Evolutionary conservation across 2,888 invertebrate genomes (phyloP).

Genomic region (Marronus borbonicus): DNA sequence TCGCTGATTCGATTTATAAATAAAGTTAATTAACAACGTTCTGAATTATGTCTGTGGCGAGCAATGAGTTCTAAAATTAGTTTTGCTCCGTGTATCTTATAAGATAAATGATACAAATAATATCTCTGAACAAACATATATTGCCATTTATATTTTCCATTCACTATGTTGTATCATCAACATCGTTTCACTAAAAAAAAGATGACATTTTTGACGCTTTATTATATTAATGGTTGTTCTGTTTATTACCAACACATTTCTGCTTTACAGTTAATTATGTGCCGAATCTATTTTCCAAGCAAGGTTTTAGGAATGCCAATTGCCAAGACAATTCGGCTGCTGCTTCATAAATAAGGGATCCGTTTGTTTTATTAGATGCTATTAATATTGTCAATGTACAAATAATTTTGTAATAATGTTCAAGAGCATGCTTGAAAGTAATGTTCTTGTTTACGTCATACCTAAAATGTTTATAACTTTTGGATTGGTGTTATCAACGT

Average conservation of each 20-base stretch:
- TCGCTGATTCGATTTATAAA: slow-evolving; percentile 18
- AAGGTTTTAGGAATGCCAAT: not conserved
- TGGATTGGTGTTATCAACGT: too few species aligned
- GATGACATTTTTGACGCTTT: slow-evolving; percentile 2
- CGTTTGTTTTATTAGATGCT: slow-evolving; percentile 12
- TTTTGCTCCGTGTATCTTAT: too few species aligned
- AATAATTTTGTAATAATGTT: not conserved
- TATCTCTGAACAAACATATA: not conserved
- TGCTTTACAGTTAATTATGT: not conserved
- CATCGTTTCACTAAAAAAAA: not conserved
- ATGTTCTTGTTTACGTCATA: too few species aligned
- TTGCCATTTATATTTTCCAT: not conserved
- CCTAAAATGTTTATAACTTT: too few species aligned
- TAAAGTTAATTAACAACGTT: slow-evolving; percentile 38
- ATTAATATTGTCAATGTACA: slow-evolving; percentile 10
- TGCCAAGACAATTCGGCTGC: slow-evolving; percentile 3
- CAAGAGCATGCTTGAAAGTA: too few species aligned
- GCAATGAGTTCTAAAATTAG: slow-evolving; percentile 25
- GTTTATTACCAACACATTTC: not conserved
- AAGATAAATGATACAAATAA: not conserved
- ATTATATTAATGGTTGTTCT: not conserved
- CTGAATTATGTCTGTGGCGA: not conserved
- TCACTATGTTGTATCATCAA: not conserved
- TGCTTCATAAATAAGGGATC: slow-evolving; percentile 1
- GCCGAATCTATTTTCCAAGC: not conserved